A percentile compares a stretch with the other conserved stretches of the same genome.
phyloP scores from a whole-genome alignment of 2,113 vertebrate genomes.

The Syngnathoides biaculeatus region DNA sequence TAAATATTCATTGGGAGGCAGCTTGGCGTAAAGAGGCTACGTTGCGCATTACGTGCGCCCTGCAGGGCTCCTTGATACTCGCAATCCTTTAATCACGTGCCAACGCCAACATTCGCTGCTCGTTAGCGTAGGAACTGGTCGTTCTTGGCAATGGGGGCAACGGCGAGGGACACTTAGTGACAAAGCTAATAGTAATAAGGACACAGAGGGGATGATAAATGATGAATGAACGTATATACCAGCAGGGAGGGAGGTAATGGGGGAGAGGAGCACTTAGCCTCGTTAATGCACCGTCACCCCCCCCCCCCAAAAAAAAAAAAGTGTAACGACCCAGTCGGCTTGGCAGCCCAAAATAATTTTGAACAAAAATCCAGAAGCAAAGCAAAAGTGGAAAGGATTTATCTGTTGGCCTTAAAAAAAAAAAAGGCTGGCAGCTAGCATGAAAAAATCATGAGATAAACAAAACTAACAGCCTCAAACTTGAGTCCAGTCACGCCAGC shows the following conservation, averaged over 20 bases:
- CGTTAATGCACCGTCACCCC: slow-evolving; percentile 27
- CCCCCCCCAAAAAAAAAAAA: slow-evolving; percentile 27
- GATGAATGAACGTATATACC: slow-evolving; percentile 40
- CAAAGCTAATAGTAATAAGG: slow-evolving; percentile 22
- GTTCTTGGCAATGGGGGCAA: neutral
- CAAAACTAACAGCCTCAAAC: slow-evolving; percentile 30
- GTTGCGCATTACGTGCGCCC: slow-evolving; percentile 20
- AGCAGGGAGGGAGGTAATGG: slow-evolving; percentile 11
- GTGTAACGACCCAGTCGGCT: slow-evolving; percentile 18
- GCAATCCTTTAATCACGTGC: slow-evolving; percentile 16
- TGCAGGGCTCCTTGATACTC: slow-evolving; percentile 32
- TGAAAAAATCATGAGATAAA: slow-evolving; percentile 68
- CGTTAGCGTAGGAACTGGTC: neutral
- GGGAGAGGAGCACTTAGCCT: slow-evolving; percentile 42
- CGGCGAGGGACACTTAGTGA: neutral
- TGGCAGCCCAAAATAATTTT: neutral
- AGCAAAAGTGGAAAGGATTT: slow-evolving; percentile 32
- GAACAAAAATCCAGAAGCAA: slow-evolving; percentile 19
- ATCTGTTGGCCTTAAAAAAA: slow-evolving; percentile 55
- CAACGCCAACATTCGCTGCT: slow-evolving; percentile 13
- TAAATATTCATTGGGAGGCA: no score
- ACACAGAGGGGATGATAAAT: slow-evolving; percentile 38
- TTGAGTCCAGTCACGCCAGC: slow-evolving; percentile 14
- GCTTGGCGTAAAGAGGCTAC: slow-evolving; percentile 1
- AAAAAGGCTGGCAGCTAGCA: slow-evolving; percentile 45